These are phyloP conservation scores for Orthonyx spaldingii DNA, from an alignment of 2,113 vertebrate species.

Conservation along the genomic window DNA sequence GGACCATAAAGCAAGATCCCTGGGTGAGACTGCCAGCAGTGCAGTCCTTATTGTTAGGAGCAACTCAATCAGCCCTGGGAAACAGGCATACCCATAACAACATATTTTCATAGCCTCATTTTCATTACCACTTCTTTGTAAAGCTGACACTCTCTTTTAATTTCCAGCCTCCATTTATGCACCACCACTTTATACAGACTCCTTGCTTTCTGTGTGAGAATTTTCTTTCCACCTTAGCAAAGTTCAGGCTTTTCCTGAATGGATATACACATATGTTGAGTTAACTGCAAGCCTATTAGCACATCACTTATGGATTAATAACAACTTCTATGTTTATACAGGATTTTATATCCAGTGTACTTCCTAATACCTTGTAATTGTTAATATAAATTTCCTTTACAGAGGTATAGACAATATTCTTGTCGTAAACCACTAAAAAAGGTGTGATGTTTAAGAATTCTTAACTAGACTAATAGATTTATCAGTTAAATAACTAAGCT, in stretches of 20 bases:
- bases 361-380: background rate
- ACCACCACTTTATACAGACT: background rate
- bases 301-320: background rate
- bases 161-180: background rate
- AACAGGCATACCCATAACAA: background rate
- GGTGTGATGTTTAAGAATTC: background rate
- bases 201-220: background rate
- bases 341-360: background rate
- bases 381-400: background rate
- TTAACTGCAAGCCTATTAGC: background rate
- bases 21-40: background rate
- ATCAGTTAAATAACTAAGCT: background rate
- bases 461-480: background rate
- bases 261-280: background rate
- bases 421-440: background rate
- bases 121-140: background rate
- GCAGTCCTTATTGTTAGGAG: background rate
- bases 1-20: background rate
- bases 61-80: background rate
- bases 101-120: background rate
- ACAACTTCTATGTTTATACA: background rate
- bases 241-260: background rate
- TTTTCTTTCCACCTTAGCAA: background rate
- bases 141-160: background rate
- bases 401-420: background rate